These are phyloP conservation scores for Anolis sagrei DNA, from an alignment of 2,113 vertebrate genomes.

Conservation along the genomic window DNA sequence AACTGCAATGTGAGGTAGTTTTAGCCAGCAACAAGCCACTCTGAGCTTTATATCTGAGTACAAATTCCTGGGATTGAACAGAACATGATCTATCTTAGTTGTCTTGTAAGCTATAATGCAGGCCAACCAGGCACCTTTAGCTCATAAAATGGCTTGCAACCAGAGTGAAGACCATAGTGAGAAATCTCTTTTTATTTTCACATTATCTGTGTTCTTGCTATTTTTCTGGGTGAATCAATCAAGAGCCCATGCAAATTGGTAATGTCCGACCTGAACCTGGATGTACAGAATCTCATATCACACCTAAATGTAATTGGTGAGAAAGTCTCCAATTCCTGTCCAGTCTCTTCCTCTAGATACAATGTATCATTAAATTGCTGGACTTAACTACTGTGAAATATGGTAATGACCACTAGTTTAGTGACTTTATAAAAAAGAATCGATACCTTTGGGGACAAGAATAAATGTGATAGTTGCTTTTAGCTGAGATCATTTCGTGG, in stretches of 20 bases:
- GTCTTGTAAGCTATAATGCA: background rate
- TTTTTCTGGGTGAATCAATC: background rate
- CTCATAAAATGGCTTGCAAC: background rate
- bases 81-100: background rate
- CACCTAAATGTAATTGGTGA: background rate
- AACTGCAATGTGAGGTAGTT: background rate
- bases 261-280: background rate
- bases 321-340: background rate
- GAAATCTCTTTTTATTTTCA: background rate
- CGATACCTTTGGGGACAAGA: background rate
- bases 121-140: background rate
- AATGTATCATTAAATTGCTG: background rate
- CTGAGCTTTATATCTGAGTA: background rate
- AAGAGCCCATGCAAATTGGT: background rate
- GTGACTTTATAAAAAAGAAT: background rate
- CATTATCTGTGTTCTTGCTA: background rate
- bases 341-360: background rate
- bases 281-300: background rate
- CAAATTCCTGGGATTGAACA: background rate
- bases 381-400: background rate
- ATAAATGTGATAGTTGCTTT: background rate
- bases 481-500: background rate
- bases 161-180: background rate
- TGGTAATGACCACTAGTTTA: background rate
- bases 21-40: background rate